Conservation (phyloP, 2,113 vertebrate genomes). For the Tricholaema leucomelas region DNA sequence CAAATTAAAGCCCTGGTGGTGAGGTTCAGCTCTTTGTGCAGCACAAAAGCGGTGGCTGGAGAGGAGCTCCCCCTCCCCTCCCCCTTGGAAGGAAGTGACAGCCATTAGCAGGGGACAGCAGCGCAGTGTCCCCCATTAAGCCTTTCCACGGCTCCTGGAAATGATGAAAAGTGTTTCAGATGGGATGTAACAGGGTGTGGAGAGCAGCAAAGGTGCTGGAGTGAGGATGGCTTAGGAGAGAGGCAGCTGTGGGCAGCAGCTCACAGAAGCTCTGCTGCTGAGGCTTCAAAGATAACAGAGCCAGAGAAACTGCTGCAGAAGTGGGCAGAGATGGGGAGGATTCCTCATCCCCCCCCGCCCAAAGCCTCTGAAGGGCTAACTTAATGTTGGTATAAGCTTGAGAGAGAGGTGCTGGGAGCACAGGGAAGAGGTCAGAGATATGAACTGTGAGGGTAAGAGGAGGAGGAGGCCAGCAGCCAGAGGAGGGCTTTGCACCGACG, state of each 20-base stretch:
- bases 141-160: neutral
- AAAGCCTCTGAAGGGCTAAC: neutral
- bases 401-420: neutral
- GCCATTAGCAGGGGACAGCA: neutral
- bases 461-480: neutral
- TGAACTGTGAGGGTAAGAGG: neutral
- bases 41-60: neutral
- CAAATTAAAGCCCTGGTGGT: conserved; percentile 15
- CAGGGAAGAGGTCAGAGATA: neutral
- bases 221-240: neutral
- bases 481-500: too few relatives aligned
- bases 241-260: neutral
- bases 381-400: neutral
- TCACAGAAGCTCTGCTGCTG: neutral
- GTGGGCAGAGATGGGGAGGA: neutral
- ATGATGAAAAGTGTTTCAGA: neutral
- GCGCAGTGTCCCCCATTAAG: neutral
- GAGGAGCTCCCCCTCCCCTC: neutral
- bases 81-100: neutral
- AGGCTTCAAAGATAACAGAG: neutral
- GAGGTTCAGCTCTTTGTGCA: neutral
- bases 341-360: neutral
- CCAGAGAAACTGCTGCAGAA: neutral
- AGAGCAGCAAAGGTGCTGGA: neutral
- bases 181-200: rapidly evolving